These are phyloP conservation scores for Phoenicopterus ruber DNA, from an alignment of 2,113 vertebrate species.

Conservation along the genomic window DNA sequence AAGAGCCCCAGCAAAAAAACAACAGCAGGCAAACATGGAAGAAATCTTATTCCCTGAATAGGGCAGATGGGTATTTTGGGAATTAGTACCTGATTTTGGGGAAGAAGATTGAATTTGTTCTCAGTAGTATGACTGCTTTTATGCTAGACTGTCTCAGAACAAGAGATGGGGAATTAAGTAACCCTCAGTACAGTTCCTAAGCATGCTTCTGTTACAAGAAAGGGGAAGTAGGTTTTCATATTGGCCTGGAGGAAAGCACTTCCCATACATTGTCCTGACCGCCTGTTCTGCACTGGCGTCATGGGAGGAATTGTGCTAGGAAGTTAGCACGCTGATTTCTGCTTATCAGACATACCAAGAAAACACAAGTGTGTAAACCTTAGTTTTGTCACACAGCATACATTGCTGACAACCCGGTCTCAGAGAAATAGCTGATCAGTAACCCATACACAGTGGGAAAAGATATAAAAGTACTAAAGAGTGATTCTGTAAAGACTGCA, in stretches of 20 bases:
- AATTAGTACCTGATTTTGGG: not conserved
- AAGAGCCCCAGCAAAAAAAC: not conserved
- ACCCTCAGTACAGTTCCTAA: not conserved
- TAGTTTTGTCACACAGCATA: not conserved
- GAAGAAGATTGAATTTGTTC: not conserved
- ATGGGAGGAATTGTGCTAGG: not conserved
- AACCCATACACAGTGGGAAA: not conserved
- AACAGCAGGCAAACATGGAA: not conserved
- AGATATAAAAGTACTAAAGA: not conserved
- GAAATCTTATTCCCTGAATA: not conserved
- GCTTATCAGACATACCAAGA: not conserved
- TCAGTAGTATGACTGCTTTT: not conserved
- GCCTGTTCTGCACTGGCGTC: fast-evolving
- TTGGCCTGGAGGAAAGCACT: not conserved
- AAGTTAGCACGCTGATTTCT: not conserved
- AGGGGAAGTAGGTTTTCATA: not conserved
- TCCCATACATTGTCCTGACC: not conserved
- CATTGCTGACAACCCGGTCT: not conserved
- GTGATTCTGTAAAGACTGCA: not conserved
- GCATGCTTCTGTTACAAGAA: not conserved
- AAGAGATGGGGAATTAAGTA: not conserved
- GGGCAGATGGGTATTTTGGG: not conserved
- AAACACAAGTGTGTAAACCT: not conserved
- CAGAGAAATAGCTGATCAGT: not conserved
- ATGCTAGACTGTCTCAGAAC: not conserved